These are phyloP conservation scores for Luscinia megarhynchos DNA, from an alignment of 2,797 vertebrate species.

Conservation along the genomic window DNA sequence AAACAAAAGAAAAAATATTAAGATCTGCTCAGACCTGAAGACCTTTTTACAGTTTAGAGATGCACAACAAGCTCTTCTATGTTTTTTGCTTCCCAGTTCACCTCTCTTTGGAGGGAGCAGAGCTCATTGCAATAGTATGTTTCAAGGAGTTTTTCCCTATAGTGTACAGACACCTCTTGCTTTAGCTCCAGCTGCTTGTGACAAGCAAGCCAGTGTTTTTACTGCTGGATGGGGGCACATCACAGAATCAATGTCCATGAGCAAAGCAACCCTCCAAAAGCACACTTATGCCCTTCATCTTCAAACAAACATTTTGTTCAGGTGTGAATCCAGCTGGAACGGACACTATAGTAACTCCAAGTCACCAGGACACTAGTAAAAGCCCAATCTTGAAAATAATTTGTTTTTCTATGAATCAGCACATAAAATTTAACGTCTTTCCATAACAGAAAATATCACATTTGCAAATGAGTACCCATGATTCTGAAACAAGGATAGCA, in stretches of 20 bases:
- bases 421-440: not conserved
- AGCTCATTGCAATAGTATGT: not conserved
- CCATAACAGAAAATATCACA: not conserved
- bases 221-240: not conserved
- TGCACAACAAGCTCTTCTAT: not conserved
- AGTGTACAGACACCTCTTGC: not conserved
- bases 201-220: not conserved
- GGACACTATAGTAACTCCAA: not conserved
- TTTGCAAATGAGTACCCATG: not conserved
- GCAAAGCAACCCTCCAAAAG: not conserved
- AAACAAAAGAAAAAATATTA: not conserved
- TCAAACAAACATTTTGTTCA: not conserved
- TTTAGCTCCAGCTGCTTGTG: not conserved
- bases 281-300: not conserved
- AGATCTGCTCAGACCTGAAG: not conserved
- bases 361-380: not conserved
- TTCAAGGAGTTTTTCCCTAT: not conserved
- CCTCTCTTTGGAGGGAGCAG: not conserved
- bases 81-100: not conserved
- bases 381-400: not conserved
- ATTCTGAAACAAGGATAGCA: not conserved
- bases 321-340: not conserved
- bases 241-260: not conserved
- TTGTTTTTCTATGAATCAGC: not conserved
- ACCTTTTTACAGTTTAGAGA: accelerated